Evolutionary conservation across 2,797 vertebrate species (phyloP), one percentile per base, ranked within the genome.

Genomic region (Orestias chungarensis): DNA sequence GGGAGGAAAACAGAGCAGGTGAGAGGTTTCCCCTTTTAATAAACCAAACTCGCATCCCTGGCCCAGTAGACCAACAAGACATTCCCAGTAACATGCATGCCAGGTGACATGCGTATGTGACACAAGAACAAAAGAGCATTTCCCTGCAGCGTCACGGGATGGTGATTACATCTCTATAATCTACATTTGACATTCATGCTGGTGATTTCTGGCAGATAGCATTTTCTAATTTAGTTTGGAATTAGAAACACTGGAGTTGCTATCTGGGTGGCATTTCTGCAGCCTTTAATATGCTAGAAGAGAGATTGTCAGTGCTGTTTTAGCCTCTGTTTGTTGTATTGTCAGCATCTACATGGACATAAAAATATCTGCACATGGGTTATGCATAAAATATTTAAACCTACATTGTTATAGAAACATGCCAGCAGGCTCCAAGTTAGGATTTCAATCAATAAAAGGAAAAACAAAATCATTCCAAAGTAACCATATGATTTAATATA

Each of bases 111-210:
- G 64, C 75, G 75, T 83, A 84, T 87, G 80, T 81, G 65, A 78
- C 71, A 74, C 6, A 49, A 67, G 80, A 82, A 87, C 81, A 88
- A 83, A 86, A 64, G 71, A 75, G 75, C 80, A 84, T 88, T 85
- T 77, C 18, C 33, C 6, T 59, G 61, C 78, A 69, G 73, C 68
- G 20, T 81, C 74, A 43, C 65, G 79, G 84, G 84, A 80, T 10
- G 64, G 40, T 35, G 88, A 92, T 89, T 87, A 47, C 83, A 87
- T 93, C 87, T 87, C 71, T 75, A 79, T 90, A 87, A 93, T 92
- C 89, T 91, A 81, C 89, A 85, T 87, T 87, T 93, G 92, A 93
- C 92, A 93, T 93, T 93, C 86, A 88, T 81, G 73, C 70, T 14
- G 74, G 35, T 76, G 87, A 91, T 89, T 82, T 85, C 82, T 80